phyloP scores from a whole-genome alignment of 2,888 invertebrate genomes.

The Zaprionus obscuricornis region DNA sequence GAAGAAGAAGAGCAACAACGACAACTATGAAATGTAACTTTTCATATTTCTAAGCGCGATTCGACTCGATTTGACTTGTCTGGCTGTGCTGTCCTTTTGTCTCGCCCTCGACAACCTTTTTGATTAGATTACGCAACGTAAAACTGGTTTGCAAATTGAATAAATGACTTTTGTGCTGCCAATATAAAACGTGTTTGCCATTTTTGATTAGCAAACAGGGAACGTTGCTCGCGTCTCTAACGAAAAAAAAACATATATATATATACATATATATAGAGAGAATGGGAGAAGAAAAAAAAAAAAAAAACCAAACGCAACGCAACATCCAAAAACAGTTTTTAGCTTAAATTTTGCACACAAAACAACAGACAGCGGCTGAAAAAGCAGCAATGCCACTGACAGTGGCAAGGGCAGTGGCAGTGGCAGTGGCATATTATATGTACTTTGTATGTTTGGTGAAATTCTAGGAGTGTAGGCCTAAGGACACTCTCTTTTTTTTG shows the following conservation, averaged over 20 bases:
- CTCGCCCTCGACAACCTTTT: constrained; percentile 59
- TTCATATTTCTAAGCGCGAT: constrained; percentile 39
- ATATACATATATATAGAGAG: too few relatives aligned
- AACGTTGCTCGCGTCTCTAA: constrained; percentile 6
- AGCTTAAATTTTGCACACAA: constrained; percentile 32
- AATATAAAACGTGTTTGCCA: constrained; percentile 77
- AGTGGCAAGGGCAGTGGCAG: too few relatives aligned
- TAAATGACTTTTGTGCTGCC: constrained; percentile 77
- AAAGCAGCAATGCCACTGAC: too few relatives aligned
- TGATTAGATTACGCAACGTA: constrained; percentile 76
- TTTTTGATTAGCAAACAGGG: constrained; percentile 68
- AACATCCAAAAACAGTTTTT: constrained; percentile 17
- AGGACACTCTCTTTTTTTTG: constrained; percentile 37
- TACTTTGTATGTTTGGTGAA: too few relatives aligned
- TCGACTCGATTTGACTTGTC: not conserved
- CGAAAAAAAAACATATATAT: not conserved
- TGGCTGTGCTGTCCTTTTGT: constrained; percentile 4
- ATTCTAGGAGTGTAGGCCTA: not conserved
- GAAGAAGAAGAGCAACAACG: too few relatives aligned
- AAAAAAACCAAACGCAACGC: not conserved
- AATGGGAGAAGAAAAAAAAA: not conserved
- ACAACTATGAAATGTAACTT: constrained; percentile 29
- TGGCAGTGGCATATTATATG: too few relatives aligned
- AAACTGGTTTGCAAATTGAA: constrained; percentile 78
- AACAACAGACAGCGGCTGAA: not conserved